Conservation (phyloP, 2,797 vertebrate species). For the Rhinogobio ventralis region DNA sequence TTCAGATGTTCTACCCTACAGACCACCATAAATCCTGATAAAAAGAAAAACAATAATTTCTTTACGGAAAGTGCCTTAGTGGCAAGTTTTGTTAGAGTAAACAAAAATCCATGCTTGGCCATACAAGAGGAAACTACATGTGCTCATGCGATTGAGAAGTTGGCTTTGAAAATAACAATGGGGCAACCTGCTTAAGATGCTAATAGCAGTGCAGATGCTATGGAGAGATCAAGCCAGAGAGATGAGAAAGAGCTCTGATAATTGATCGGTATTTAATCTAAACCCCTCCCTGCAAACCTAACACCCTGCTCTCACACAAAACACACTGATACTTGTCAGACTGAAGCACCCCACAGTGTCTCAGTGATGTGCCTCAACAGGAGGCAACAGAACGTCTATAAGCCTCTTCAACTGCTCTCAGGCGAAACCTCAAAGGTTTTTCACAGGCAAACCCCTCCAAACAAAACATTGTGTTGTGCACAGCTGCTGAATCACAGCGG, state of each 20-base stretch:
- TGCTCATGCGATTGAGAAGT: constrained; percentile 39
- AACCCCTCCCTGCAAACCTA: constrained; percentile 55
- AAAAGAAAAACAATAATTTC: constrained; percentile 4
- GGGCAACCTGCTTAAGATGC: constrained; percentile 56
- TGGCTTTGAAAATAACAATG: constrained; percentile 48
- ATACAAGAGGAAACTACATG: neutral
- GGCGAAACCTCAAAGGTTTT: constrained; percentile 9
- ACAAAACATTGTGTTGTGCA: constrained; percentile 13
- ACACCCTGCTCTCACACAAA: constrained; percentile 44
- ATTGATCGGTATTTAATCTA: constrained; percentile 3
- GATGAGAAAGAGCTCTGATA: constrained; percentile 17
- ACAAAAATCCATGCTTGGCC: neutral
- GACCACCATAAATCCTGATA: neutral
- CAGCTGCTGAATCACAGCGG: constrained; percentile 8
- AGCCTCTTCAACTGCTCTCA: constrained; percentile 12
- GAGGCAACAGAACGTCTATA: constrained; percentile 21
- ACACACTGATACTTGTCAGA: constrained; percentile 39
- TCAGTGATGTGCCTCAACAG: constrained; percentile 39
- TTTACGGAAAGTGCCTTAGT: neutral
- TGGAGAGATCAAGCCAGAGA: neutral
- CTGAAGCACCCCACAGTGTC: constrained; percentile 1
- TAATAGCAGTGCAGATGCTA: constrained; percentile 53
- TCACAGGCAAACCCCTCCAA: constrained; percentile 5
- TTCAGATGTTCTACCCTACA: neutral
- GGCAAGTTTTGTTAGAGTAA: constrained; percentile 6